phyloP scores from a whole-genome alignment of 2,888 invertebrate genomes.

The Caenorhabditis sp. region DNA sequence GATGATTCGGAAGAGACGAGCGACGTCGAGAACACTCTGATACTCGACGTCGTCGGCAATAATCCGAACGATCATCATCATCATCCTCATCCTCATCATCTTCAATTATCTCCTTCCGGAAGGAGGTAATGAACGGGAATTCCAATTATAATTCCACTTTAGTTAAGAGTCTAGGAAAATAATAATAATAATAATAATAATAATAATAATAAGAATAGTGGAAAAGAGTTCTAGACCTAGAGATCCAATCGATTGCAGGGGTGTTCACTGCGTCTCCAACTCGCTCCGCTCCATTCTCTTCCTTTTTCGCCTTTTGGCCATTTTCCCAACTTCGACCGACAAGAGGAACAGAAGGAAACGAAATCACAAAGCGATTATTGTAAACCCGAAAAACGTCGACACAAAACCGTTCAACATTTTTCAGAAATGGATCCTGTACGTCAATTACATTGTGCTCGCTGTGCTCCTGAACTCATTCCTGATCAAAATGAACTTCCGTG shows the following conservation, averaged over 20 bases:
- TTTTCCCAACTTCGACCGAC: slow-evolving; percentile 65
- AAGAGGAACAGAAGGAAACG: slow-evolving; percentile 30
- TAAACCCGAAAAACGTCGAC: not conserved
- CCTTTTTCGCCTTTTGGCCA: slow-evolving; percentile 65
- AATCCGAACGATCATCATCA: slow-evolving; percentile 2
- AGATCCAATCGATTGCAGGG: slow-evolving; percentile 60
- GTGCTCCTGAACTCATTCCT: slow-evolving; percentile 71
- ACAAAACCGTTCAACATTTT: slow-evolving; percentile 6
- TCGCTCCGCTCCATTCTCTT: slow-evolving; percentile 66
- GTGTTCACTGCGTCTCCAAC: slow-evolving; percentile 67
- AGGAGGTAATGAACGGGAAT: slow-evolving; percentile 17
- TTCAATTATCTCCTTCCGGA: slow-evolving; percentile 21
- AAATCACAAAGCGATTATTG: slow-evolving; percentile 3
- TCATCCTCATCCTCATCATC: not conserved
- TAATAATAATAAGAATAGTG: not conserved
- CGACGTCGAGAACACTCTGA: slow-evolving; percentile 38
- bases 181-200: no score
- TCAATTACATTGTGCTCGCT: slow-evolving; percentile 57
- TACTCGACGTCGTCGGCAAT: slow-evolving; percentile 1
- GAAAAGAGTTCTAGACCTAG: not conserved
- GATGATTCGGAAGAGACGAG: slow-evolving; percentile 11
- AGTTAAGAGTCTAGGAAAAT: no score
- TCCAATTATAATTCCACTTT: no score
- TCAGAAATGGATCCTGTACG: slow-evolving; percentile 59
- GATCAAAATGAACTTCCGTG: slow-evolving; percentile 61